phyloP scores from a whole-genome alignment of 1,140 invertebrate genomes.

The Bombus consobrinus region DNA sequence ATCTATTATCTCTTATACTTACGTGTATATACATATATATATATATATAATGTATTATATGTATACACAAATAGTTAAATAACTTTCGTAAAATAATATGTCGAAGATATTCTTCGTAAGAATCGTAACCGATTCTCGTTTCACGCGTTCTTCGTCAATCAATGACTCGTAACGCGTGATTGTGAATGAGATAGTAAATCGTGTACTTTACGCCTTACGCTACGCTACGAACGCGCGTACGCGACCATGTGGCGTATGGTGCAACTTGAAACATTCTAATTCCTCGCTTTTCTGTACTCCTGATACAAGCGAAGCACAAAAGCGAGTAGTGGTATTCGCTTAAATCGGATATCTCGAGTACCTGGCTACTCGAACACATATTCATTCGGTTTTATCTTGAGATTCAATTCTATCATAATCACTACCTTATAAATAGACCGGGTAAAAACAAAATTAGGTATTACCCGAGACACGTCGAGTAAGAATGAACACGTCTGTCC shows the following conservation, averaged over 20 bases:
- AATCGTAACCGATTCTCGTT: neutral
- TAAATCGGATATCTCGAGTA: too few relatives aligned
- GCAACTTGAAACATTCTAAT: neutral
- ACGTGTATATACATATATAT: neutral
- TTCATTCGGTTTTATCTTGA: too few relatives aligned
- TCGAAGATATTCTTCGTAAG: neutral
- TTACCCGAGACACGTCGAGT: too few relatives aligned
- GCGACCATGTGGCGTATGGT: neutral
- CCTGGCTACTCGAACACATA: too few relatives aligned
- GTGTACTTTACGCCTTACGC: neutral
- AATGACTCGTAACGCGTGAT: neutral
- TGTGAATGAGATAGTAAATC: neutral
- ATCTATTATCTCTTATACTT: neutral
- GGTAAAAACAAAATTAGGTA: too few relatives aligned
- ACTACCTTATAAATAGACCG: too few relatives aligned
- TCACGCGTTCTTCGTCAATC: neutral
- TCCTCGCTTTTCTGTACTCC: slow-evolving; percentile 59
- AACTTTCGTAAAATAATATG: neutral
- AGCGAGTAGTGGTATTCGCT: slow-evolving; percentile 72
- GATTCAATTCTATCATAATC: too few relatives aligned
- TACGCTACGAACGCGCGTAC: neutral
- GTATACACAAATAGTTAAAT: neutral
- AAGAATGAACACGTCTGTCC: too few relatives aligned
- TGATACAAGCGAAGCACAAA: slow-evolving; percentile 64
- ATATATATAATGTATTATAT: neutral